Conservation (phyloP, 2,888 invertebrate species). For the Spodoptera exigua region DNA sequence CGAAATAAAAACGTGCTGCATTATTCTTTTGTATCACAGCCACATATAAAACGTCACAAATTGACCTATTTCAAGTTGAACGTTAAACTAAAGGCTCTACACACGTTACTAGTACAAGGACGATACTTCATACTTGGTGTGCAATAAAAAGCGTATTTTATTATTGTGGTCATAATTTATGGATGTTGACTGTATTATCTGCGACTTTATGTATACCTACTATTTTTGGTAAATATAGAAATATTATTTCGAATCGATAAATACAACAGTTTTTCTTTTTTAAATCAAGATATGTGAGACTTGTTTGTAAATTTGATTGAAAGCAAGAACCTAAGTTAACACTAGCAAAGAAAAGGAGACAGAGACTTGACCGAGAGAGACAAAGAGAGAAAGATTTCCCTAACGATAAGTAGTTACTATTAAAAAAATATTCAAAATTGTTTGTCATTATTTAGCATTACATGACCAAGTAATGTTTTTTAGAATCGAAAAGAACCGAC, state of each 20-base stretch:
- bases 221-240: no score
- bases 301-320: no score
- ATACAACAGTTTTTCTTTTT: no score
- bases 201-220: conserved; percentile 20
- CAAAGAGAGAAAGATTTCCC: no score
- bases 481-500: conserved; percentile 2
- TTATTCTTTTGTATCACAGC: conserved; percentile 64
- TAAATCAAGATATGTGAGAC: no score
- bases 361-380: no score
- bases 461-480: conserved; percentile 14
- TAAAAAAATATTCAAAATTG: not conserved
- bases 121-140: conserved; percentile 62
- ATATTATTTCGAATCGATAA: no score
- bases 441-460: not conserved
- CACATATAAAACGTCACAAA: conserved; percentile 62
- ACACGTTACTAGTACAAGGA: conserved; percentile 59
- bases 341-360: no score
- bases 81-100: conserved; percentile 65
- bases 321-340: no score
- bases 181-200: conserved; percentile 47
- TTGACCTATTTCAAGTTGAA: conserved; percentile 62
- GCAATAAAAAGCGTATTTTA: conserved; percentile 62
- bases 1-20: conserved; percentile 61
- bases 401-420: no score
- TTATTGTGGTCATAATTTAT: conserved; percentile 57